phyloP scores from a whole-genome alignment of 2,113 vertebrate genomes.

The Pelobates fuscus region DNA sequence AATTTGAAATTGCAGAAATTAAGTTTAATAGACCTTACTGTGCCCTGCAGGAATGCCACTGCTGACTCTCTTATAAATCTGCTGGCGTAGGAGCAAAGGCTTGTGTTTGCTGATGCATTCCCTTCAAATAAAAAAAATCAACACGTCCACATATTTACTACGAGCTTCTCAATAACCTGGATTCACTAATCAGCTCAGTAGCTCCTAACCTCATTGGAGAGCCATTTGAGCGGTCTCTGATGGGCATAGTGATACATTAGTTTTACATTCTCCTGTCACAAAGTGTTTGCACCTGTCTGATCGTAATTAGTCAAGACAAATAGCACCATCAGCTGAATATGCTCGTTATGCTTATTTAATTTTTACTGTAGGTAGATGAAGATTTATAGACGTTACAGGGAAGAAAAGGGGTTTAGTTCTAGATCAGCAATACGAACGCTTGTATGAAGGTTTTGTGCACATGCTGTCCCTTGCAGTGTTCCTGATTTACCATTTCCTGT shows the following conservation, averaged over 20 bases:
- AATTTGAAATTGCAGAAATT: too few species aligned
- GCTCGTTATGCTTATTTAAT: constrained; percentile 29
- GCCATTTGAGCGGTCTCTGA: not conserved
- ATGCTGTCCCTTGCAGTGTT: not conserved
- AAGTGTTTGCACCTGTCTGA: constrained; percentile 24
- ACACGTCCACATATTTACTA: too few species aligned
- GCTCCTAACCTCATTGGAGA: not conserved
- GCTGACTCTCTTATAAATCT: too few species aligned
- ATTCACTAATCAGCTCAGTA: too few species aligned
- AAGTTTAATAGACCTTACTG: too few species aligned
- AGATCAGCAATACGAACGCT: not conserved
- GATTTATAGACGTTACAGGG: constrained; percentile 29
- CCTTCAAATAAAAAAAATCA: too few species aligned
- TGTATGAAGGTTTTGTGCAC: not conserved
- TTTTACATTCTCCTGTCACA: not conserved
- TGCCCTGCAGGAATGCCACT: too few species aligned
- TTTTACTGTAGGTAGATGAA: constrained; percentile 22
- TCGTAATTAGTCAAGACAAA: constrained; percentile 29
- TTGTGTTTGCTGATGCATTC: too few species aligned
- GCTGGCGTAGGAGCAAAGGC: too few species aligned
- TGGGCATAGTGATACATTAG: constrained; percentile 4
- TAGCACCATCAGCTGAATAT: constrained; percentile 9
- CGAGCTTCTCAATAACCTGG: too few species aligned
- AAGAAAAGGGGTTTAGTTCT: not conserved
- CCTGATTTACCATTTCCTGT: not conserved